phyloP scores from a whole-genome alignment of 1,140 invertebrate species.

The Lepidurus couesii region DNA sequence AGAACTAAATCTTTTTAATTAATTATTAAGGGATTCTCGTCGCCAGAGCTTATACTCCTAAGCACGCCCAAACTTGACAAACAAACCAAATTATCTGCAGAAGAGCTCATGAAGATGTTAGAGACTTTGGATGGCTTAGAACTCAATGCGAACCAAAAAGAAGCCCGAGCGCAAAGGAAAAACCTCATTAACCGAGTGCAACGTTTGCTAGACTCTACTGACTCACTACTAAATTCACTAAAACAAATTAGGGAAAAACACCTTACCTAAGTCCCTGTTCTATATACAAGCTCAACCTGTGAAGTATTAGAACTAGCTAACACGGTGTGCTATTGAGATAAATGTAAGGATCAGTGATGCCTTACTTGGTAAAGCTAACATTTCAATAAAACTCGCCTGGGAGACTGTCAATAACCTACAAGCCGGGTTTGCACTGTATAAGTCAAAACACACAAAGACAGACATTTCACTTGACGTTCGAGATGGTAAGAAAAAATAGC shows the following conservation, averaged over 20 bases:
- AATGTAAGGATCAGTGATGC: not conserved
- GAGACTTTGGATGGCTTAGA: not conserved
- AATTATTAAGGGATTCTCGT: not conserved
- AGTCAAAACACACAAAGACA: constrained; percentile 22
- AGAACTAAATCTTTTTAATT: not conserved
- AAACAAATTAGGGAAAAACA: not conserved
- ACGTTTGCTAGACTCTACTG: not conserved
- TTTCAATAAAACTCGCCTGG: not conserved
- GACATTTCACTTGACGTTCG: not conserved
- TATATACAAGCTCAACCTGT: not conserved
- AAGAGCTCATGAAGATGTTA: not conserved
- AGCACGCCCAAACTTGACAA: not conserved
- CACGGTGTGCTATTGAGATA: not conserved
- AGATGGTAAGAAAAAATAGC: not conserved
- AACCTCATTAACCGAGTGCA: constrained; percentile 10
- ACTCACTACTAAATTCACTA: not conserved
- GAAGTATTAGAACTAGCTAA: not conserved
- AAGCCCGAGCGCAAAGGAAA: constrained; percentile 9
- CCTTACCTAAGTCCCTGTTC: not conserved
- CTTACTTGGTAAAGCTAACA: not conserved
- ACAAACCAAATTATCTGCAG: not conserved
- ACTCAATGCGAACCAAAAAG: not conserved
- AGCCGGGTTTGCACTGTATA: constrained; percentile 14
- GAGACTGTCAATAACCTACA: not conserved
- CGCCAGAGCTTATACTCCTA: not conserved